Evolutionary conservation across 2,113 vertebrate species (phyloP).

Genomic region (Chaetura pelagica): DNA sequence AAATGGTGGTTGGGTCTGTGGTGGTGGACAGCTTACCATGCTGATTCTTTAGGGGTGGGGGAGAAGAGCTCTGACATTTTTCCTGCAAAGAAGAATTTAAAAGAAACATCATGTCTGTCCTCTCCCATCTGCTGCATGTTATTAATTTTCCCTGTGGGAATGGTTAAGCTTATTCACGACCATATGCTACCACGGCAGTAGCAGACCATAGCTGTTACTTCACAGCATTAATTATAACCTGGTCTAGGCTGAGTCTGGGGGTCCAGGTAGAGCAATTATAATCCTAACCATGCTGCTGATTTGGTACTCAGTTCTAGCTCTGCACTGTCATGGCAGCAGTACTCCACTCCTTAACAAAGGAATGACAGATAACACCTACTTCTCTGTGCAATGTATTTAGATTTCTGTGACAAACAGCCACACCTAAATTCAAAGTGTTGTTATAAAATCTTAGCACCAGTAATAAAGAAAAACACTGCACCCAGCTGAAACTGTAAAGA

Average conservation of each 20-base stretch:
- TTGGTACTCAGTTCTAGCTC: not conserved
- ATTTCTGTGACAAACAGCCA: not conserved
- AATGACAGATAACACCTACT: not conserved
- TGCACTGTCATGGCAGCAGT: not conserved
- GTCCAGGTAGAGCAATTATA: not conserved
- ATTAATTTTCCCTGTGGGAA: not conserved
- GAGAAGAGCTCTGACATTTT: not conserved
- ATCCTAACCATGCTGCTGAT: not conserved
- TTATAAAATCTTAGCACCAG: not conserved
- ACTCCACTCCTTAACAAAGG: not conserved
- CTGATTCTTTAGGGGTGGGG: not conserved
- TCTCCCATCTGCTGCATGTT: not conserved
- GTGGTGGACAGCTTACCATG: not conserved
- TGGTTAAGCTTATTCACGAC: not conserved
- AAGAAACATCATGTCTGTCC: not conserved
- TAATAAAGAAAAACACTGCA: conserved; percentile 1
- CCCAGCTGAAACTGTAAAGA: conserved; percentile 12
- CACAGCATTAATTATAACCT: not conserved
- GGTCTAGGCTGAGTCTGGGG: not conserved
- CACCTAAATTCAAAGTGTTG: not conserved
- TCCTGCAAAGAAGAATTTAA: not conserved
- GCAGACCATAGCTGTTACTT: not conserved
- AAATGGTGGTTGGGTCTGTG: not conserved
- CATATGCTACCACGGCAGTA: not conserved
- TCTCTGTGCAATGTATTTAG: not conserved